Base-by-base conservation (phyloP, 2,113 vertebrate genomes). In the Pomatorhinus ruficollis region DNA sequence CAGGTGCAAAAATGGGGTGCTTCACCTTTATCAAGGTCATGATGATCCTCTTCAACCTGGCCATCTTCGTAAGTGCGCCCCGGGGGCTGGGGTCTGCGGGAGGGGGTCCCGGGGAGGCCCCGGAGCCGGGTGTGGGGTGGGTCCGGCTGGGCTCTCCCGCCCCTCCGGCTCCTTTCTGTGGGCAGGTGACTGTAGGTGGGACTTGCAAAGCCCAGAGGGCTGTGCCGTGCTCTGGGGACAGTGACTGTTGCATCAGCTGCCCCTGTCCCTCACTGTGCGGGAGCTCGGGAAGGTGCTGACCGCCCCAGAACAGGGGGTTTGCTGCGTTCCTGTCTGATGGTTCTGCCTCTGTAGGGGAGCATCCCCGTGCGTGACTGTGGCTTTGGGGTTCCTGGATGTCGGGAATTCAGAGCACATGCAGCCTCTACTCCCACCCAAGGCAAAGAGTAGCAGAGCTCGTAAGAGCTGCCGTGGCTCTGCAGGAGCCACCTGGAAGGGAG, bases 1-100 rank as follows among this genome's bases (percentile, higher is more conserved):
- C 91, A 98, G 98, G 89, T 69, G 94, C 97, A 90, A 98, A 98
- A 96, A 99, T 99, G 99, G 97, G 98, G 83, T 98, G 97, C 97
- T 99, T 99, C 97, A 98, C 96, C 75, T 99, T 99, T 82, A 90
- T 99, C 96, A 99, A 99, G 96, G 93, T 98, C 53, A 97, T 98
- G 97, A 99, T 99, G 98, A 50, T 98, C 93, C 72, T 99, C 78
- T 99, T 99, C 98, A 99, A 99, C 97, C 92, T 99, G 87, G 74
- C 98, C 89, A 99, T 99, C 93, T 99, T 98, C 54, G 99, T 99
- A 98, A 99, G 99, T 99, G 97, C 61, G 20, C 50, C 81, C 64
- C 40, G 45, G 52, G 35, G 25, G 15, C 5, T 14, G 50, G 37
- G 53, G 11, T 25, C 30, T 49, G 52, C 0, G 15, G 35, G 42